A percentile compares a stretch with the other conserved stretches of the same genome.
phyloP scores from a whole-genome alignment of 1,140 invertebrate species.

The Caligus rogercresseyi region DNA sequence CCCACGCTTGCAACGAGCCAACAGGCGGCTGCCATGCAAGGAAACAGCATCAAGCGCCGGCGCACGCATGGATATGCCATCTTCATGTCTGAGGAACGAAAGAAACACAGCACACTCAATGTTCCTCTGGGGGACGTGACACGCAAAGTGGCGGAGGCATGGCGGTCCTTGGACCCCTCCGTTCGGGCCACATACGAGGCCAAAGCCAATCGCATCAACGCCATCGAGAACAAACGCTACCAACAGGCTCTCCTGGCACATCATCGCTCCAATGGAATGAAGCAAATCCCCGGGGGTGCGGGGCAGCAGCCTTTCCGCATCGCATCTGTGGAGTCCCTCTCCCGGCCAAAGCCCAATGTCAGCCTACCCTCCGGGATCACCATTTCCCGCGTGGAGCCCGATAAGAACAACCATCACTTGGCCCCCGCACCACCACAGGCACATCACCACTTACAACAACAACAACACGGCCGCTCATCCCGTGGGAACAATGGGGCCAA shows the following conservation, averaged over 20 bases:
- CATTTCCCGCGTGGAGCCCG: constrained; percentile 6
- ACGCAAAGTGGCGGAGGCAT: not conserved
- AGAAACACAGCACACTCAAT: not conserved
- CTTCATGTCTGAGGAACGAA: not conserved
- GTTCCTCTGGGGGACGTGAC: not conserved
- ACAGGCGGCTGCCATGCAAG: not conserved
- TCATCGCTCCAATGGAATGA: not conserved
- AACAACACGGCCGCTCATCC: not conserved
- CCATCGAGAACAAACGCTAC: not conserved
- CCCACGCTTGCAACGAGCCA: not conserved
- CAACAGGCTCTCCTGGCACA: not conserved
- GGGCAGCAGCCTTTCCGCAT: not conserved
- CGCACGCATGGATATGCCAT: constrained; percentile 3
- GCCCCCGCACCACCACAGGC: not conserved
- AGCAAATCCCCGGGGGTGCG: not conserved
- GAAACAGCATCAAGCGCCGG: not conserved
- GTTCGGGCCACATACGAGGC: not conserved
- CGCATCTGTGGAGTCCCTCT: not conserved
- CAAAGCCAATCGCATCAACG: not conserved
- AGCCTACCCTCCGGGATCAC: not conserved
- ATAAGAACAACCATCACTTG: not conserved
- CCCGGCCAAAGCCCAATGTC: not conserved
- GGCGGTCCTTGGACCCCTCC: not conserved
- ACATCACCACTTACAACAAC: not conserved
- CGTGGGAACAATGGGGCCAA: not conserved